Base-by-base conservation (phyloP, 1,140 invertebrate species). In the Papilio polyxenes region DNA sequence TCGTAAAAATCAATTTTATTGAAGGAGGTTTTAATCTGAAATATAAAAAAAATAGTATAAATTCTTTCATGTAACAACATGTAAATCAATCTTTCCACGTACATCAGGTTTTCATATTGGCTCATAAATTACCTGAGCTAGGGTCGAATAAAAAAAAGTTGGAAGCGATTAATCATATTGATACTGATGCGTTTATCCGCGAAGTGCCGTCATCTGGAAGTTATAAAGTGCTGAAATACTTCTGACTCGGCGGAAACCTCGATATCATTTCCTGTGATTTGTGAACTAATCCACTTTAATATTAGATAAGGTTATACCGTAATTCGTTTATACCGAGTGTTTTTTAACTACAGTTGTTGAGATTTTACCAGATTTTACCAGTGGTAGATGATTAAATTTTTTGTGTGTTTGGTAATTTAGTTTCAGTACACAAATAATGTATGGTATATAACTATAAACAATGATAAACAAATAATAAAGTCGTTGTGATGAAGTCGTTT, bases 191-290 rank as follows among this genome's bases (percentile, higher is more conserved):
- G 76, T 78, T 62, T 78, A 78, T 78, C 76, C 76, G 76, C 44
- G 53, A 78, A 78, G 56, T 62, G 76, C 76, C 76, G 76, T 78
- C 76, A 78, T 44, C 76, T 78, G 76, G 76, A 78, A 78, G 76
- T 78, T 78, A 78, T 78, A 53, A 78, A 78, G 53, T 44, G 51
- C 53, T 62, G 76, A 44, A 62, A 78, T 31, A 23, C 31, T 44
- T 44, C 76, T 62, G 49, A 78, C 23, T 78, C 59, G 23, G 76
- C 76, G 53, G 37, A 62, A 78, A 78, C 76, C 53, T 23, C 51
- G 53, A 62, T 78, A 78, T 78, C 53, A 78, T 78, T 62, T 56
- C 51, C 23, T n/a, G 31, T 78, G 53, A 78, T 78, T 78, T 78
- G 76, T 78, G 76, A 78, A 78, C 53, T 62, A 59, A 40, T 78